Evolutionary conservation across 2,888 invertebrate genomes (phyloP), one percentile per base, ranked within the genome.

Genomic region (Sphaerolaimus hirsutus): DNA sequence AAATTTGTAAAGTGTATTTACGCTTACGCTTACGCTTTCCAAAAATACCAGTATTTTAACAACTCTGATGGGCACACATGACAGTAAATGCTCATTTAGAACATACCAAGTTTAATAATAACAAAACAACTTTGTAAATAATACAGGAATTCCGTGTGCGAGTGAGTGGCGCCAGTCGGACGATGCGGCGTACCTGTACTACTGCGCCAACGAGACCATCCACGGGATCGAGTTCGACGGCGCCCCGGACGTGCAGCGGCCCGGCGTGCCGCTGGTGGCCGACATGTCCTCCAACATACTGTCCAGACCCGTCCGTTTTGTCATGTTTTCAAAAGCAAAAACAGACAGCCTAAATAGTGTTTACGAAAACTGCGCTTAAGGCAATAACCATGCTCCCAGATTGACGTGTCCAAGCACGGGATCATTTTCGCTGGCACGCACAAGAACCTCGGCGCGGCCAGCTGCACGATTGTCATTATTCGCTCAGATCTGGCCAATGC

Each of bases 271-370:
- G 0, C 63, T 97, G 43, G 86, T 93, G 7, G 79, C 78, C 51
- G 93, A 97, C 63, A 91, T 93, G 84, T 93, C 91, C 1, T 93
- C 93, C 14, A 91, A 89, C 67, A 80, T 93, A 58, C 75, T 93
- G 65, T 79, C 87, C 0, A 76, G 79, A 60, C 74, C 76, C 52
- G 58, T 97, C 40, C 89, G 93, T 67, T 74, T 97, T 45, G 76
- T 77, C 1, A 86, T 86, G 74, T n/a, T n/a, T n/a, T n/a, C n/a
- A n/a, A n/a, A n/a, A n/a, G n/a, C n/a, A n/a, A n/a, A n/a, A n/a
- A n/a, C n/a, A n/a, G n/a, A n/a, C n/a, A n/a, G n/a, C n/a, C n/a
- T n/a, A n/a, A n/a, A n/a, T n/a, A n/a, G n/a, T n/a, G n/a, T n/a
- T n/a, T n/a, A n/a, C n/a, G n/a, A n/a, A n/a, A n/a, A n/a, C n/a